Percentiles rank a stretch among this genome's conserved stretches.
Evolutionary conservation across 2,113 vertebrate species (phyloP).

Genomic region (Myrmophylax atrothorax): DNA sequence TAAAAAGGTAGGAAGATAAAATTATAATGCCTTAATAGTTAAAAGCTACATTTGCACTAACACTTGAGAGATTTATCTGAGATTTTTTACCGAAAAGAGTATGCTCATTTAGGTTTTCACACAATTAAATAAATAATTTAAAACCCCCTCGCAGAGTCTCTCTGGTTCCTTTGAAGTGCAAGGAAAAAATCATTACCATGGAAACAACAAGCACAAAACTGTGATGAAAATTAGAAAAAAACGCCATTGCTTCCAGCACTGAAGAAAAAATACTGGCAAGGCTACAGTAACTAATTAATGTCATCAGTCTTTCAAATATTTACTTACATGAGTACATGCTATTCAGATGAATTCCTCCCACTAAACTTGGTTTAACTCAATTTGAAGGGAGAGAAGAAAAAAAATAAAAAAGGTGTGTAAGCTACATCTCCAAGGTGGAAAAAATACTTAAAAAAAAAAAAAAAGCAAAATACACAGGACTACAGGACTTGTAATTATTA

Average conservation of each 20-base stretch:
- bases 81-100: not conserved
- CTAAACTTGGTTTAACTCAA: not conserved
- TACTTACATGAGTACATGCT: not conserved
- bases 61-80: not conserved
- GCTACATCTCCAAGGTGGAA: not conserved
- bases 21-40: not conserved
- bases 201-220: conserved; percentile 56
- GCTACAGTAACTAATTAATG: not conserved
- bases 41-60: not conserved
- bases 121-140: conserved; percentile 47
- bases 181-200: conserved; percentile 66
- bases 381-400: not conserved
- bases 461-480: not conserved
- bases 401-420: not conserved
- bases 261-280: conserved; percentile 21
- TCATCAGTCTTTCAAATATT: not conserved
- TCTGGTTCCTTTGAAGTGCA: conserved; percentile 27
- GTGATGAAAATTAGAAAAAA: conserved; percentile 48
- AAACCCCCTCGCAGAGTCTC: conserved; percentile 7
- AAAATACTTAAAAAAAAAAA: not conserved
- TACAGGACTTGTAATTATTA: not conserved
- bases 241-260: conserved; percentile 28
- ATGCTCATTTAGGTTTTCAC: conserved; percentile 8
- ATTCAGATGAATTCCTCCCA: not conserved
- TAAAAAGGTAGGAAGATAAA: not conserved